Evolutionary conservation across 35 echinoderm and acorn worm genomes (phyloP).

Genomic region (Chiridota heheva): DNA sequence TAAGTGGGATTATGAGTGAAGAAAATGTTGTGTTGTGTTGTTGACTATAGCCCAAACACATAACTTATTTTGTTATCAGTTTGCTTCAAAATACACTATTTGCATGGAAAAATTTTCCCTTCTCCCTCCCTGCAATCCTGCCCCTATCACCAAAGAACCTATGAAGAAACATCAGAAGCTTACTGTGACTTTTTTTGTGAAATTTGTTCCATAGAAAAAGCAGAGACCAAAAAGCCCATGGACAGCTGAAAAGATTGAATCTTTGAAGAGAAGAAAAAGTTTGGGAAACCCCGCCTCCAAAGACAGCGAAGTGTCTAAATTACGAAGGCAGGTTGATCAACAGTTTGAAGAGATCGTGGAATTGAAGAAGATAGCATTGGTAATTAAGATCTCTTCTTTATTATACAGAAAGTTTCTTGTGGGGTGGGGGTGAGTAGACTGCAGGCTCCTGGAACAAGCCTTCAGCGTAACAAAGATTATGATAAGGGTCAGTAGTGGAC

Average conservation of each 20-base stretch:
- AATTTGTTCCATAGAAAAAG: not conserved
- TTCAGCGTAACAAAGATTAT: not conserved
- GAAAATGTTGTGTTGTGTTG: too few species aligned
- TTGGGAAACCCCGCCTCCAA: not conserved
- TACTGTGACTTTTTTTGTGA: not conserved
- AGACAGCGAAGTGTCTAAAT: slow-evolving; percentile 31
- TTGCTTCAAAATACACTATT: too few species aligned
- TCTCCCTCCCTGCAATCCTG: too few species aligned
- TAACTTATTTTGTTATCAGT: too few species aligned
- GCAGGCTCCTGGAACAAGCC: not conserved
- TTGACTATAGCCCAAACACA: too few species aligned
- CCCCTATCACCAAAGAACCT: too few species aligned
- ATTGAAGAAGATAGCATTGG: slow-evolving; percentile 70
- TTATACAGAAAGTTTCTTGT: too few species aligned
- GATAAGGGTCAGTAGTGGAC: not conserved
- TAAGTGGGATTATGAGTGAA: too few species aligned
- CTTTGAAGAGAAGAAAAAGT: not conserved
- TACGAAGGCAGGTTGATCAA: slow-evolving; percentile 55
- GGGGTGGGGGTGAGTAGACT: not conserved
- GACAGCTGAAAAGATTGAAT: slow-evolving; percentile 43
- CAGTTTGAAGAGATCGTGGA: slow-evolving; percentile 82
- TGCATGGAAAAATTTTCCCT: too few species aligned
- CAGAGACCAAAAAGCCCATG: slow-evolving; percentile 40
- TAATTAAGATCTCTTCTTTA: slow-evolving; percentile 45
- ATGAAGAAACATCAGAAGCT: not conserved